Conservation (phyloP, 2,888 invertebrate genomes). For the Harpalus rubripes region DNA sequence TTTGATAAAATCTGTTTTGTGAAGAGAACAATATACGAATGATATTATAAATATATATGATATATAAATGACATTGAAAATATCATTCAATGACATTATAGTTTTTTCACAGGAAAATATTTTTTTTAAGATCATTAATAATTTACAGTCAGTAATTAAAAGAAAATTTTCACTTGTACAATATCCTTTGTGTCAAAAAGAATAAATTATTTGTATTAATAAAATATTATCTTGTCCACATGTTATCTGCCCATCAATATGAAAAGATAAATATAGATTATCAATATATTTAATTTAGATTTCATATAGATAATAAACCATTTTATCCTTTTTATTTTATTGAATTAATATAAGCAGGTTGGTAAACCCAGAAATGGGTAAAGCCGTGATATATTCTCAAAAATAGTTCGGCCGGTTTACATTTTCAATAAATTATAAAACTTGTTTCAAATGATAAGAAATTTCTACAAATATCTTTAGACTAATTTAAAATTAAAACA, state of each 20-base stretch:
- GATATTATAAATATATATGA: background rate
- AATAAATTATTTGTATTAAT: background rate
- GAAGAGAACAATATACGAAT: background rate
- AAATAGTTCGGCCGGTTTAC: no score
- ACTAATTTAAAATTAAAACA: no score
- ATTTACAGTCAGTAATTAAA: background rate
- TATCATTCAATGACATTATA: background rate
- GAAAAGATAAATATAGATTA: no score
- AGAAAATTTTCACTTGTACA: background rate
- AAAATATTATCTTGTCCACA: background rate
- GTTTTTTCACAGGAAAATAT: background rate
- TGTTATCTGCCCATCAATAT: no score
- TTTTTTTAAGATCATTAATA: background rate
- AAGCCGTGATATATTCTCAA: no score
- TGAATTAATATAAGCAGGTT: background rate
- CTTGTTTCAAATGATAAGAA: no score
- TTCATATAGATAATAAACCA: no score
- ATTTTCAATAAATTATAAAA: no score
- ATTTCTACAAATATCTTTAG: no score
- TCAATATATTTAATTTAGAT: no score
- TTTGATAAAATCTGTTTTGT: background rate
- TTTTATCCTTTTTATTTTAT: no score
- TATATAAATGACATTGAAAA: background rate
- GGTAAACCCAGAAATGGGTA: background rate
- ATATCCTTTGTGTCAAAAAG: background rate